phyloP scores from a whole-genome alignment of 1,140 invertebrate species.

The Pseudomyrmex flavicornis region DNA sequence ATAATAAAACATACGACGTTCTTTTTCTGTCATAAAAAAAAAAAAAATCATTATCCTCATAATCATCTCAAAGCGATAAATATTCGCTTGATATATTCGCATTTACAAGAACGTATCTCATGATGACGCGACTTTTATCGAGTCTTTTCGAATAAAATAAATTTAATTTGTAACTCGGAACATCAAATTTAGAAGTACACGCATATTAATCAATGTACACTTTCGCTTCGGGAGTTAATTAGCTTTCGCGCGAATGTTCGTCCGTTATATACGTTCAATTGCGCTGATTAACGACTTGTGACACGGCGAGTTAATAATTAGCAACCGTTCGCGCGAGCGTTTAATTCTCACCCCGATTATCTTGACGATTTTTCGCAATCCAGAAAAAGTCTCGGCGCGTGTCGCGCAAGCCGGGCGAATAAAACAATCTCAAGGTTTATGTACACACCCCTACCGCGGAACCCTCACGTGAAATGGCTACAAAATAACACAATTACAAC shows the following conservation, averaged over 20 bases:
- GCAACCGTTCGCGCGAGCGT: not conserved
- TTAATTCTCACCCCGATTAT: conserved; percentile 46
- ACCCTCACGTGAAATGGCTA: conserved; percentile 83
- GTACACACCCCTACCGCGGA: conserved; percentile 77
- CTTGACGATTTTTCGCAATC: conserved; percentile 47
- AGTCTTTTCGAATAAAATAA: conserved; percentile 40
- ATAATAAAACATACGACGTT: too few species aligned
- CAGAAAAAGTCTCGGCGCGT: conserved; percentile 72
- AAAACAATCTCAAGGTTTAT: conserved; percentile 84
- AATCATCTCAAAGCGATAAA: too few species aligned
- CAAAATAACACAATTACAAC: conserved; percentile 85
- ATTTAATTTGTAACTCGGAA: conserved; percentile 21
- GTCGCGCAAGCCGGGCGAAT: conserved; percentile 79
- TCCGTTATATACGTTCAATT: conserved; percentile 42
- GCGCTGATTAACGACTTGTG: conserved; percentile 55
- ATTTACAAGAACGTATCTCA: not conserved
- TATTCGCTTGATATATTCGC: not conserved
- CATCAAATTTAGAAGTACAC: not conserved
- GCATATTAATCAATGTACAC: conserved; percentile 6
- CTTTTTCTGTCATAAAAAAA: too few species aligned
- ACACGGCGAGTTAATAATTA: conserved; percentile 55
- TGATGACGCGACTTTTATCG: not conserved
- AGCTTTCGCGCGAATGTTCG: conserved; percentile 32
- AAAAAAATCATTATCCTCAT: too few species aligned
- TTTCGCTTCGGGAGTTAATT: conserved; percentile 11